Conservation (phyloP, 2,888 invertebrate species). For the Odontocerum albicorne region DNA sequence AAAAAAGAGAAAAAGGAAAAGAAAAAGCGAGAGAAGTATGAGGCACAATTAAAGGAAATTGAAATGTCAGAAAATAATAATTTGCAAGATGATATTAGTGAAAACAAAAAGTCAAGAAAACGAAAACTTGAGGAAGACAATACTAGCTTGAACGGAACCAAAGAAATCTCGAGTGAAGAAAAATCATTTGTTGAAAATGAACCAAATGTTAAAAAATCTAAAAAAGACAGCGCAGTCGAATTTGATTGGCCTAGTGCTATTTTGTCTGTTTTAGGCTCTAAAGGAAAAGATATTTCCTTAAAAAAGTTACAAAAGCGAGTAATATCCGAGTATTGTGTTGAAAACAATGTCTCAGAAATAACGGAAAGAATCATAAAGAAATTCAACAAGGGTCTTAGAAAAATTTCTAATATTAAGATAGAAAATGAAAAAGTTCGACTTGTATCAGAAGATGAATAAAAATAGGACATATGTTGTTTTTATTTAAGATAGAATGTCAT, state of each 20-base stretch:
- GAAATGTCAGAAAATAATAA: conserved; percentile 46
- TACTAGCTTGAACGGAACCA: neutral
- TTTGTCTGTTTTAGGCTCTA: conserved; percentile 52
- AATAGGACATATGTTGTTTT: neutral
- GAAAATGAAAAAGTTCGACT: conserved; percentile 62
- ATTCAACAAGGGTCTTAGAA: conserved; percentile 71
- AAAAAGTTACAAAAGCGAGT: conserved; percentile 79
- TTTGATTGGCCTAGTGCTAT: conserved; percentile 58
- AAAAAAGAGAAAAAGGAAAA: conserved; percentile 55
- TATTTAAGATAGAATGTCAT: neutral
- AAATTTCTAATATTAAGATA: conserved; percentile 64
- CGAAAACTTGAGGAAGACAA: conserved; percentile 29
- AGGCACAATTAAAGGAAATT: conserved; percentile 49
- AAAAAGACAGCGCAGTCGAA: conserved; percentile 39
- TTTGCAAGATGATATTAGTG: conserved; percentile 43
- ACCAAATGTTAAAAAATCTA: conserved; percentile 50
- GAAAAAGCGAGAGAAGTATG: conserved; percentile 53
- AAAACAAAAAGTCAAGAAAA: conserved; percentile 40
- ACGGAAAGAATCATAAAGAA: conserved; percentile 68
- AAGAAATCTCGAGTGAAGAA: conserved; percentile 26
- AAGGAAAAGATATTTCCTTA: conserved; percentile 65
- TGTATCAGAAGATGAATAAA: conserved; percentile 40
- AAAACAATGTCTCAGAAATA: conserved; percentile 51
- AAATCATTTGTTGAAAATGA: conserved; percentile 48
- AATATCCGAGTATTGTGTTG: conserved; percentile 61